phyloP scores from a whole-genome alignment of 2,797 vertebrate species.

The Cyclopterus lumpus region DNA sequence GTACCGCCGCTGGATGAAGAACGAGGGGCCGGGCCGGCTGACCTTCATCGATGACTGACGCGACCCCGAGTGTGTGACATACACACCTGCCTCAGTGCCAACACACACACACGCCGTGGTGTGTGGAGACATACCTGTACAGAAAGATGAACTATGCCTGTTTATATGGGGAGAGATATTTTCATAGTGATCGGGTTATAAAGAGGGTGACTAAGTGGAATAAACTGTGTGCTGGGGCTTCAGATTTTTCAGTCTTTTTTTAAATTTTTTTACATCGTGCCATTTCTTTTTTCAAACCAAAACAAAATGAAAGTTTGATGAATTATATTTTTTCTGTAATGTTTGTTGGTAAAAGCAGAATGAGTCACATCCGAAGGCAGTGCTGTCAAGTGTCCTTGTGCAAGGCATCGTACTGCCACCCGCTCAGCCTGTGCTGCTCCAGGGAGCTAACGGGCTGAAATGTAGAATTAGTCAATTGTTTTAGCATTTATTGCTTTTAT shows the following conservation, averaged over 20 bases:
- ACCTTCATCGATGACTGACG: conserved; percentile 93
- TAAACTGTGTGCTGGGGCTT: conserved; percentile 41
- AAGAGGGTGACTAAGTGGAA: conserved; percentile 3
- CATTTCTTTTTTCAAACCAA: conserved; percentile 16
- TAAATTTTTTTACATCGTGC: conserved; percentile 26
- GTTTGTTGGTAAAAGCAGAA: conserved; percentile 9
- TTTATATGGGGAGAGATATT: conserved; percentile 70
- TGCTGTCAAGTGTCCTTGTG: no score
- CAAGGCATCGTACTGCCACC: background rate
- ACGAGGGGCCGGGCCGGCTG: conserved; percentile 93
- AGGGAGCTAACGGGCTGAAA: background rate
- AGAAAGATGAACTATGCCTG: conserved; percentile 42
- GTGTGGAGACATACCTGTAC: conserved; percentile 45
- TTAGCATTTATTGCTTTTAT: conserved; percentile 8
- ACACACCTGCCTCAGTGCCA: conserved; percentile 54
- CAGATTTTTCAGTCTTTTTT: conserved; percentile 18
- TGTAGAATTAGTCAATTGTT: background rate
- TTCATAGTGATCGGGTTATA: conserved; percentile 55
- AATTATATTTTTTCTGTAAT: background rate
- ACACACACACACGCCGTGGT: background rate
- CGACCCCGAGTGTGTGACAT: background rate
- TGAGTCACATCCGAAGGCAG: background rate
- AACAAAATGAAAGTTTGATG: background rate
- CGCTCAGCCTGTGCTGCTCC: conserved; percentile 13
- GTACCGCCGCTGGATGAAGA: conserved; percentile 97